Percentiles rank a stretch among this genome's conserved stretches.
Conservation (phyloP, 2,797 vertebrate species). For the Arremon brunneinucha region DNA sequence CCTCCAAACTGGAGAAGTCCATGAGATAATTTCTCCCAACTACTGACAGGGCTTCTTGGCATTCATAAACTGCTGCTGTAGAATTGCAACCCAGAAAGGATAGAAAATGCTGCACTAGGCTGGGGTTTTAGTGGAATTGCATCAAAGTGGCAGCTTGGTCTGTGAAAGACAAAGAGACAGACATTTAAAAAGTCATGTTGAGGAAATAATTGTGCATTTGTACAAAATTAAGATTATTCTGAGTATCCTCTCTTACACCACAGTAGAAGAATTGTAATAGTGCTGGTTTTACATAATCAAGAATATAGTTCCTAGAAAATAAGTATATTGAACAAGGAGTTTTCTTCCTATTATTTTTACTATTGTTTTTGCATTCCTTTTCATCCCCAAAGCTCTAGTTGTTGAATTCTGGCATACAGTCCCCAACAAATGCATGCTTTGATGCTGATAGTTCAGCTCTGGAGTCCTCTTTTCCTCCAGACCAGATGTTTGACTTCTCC, state of each 20-base stretch:
- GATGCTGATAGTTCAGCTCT: conserved; percentile 50
- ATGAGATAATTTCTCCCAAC: background rate
- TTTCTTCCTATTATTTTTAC: background rate
- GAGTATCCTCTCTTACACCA: background rate
- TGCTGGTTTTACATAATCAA: background rate
- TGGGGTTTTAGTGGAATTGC: background rate
- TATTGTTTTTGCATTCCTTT: background rate
- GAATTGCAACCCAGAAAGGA: background rate
- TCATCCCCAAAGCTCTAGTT: background rate
- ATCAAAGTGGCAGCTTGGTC: background rate
- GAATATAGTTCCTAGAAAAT: background rate
- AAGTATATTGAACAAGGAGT: background rate
- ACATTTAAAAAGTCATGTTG: background rate
- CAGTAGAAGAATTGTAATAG: background rate
- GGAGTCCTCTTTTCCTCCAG: conserved; percentile 71
- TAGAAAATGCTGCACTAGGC: background rate
- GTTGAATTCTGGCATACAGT: background rate
- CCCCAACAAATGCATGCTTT: background rate
- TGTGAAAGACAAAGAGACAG: background rate
- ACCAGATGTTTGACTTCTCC: conserved; percentile 78
- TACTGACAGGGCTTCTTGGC: background rate
- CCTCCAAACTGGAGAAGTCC: background rate
- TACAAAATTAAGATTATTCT: background rate
- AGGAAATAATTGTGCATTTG: background rate
- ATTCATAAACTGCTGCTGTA: background rate